phyloP scores from a whole-genome alignment of 2,113 vertebrate species.

The Siniperca knerii region DNA sequence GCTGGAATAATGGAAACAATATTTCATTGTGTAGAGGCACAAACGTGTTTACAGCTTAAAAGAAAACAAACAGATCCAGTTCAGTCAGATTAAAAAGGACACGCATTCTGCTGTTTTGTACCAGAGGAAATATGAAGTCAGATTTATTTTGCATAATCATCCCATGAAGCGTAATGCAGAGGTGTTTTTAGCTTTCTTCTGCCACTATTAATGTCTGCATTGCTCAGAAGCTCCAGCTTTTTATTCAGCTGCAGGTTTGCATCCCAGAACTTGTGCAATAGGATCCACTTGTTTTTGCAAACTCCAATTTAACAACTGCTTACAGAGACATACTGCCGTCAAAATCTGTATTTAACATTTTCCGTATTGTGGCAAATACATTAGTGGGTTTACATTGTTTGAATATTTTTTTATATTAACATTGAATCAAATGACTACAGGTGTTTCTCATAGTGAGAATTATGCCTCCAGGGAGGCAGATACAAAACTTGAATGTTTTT shows the following conservation, averaged over 20 bases:
- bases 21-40: neutral
- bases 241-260: conserved; percentile 5
- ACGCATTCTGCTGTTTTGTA: neutral
- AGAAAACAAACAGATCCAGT: neutral
- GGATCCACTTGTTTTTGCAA: neutral
- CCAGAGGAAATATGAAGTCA: neutral
- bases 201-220: neutral
- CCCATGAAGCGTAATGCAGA: neutral
- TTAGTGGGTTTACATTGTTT: neutral
- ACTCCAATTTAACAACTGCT: neutral
- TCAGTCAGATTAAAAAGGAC: neutral
- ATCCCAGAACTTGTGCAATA: neutral
- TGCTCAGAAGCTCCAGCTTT: neutral
- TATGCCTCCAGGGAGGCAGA: too few relatives aligned
- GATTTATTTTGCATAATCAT: neutral
- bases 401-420: neutral
- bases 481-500: too few relatives aligned
- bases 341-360: neutral
- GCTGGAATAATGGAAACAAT: neutral
- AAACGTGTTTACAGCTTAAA: neutral
- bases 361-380: neutral
- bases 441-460: too few relatives aligned
- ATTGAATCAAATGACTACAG: too few relatives aligned
- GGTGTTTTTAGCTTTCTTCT: neutral
- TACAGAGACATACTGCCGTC: neutral